phyloP scores from a whole-genome alignment of 2,797 vertebrate species.

The Sebastiscus albofasciatus region DNA sequence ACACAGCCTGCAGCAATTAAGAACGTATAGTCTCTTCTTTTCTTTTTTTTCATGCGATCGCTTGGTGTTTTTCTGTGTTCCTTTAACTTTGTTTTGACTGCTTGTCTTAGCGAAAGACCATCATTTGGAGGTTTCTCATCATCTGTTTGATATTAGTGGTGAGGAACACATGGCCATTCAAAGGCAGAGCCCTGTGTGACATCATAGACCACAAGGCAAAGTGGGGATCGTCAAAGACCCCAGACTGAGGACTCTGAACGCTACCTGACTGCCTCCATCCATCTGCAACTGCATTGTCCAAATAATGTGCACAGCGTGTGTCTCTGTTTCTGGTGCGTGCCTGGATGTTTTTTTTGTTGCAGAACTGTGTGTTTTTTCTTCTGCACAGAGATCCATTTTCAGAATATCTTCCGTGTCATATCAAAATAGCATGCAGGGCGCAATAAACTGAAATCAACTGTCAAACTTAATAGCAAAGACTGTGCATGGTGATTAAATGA shows the following conservation, averaged over 20 bases:
- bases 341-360: background rate
- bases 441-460: background rate
- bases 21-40: constrained; percentile 55
- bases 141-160: constrained; percentile 91
- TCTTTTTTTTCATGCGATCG: constrained; percentile 70
- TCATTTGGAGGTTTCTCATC: constrained; percentile 85
- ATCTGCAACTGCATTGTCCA: constrained; percentile 46
- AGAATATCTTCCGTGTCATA: background rate
- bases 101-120: constrained; percentile 86
- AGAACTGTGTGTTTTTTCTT: background rate
- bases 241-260: constrained; percentile 64
- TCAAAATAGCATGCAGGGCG: background rate
- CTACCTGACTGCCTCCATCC: constrained; percentile 73
- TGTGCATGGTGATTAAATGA: background rate
- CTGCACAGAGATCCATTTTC: background rate
- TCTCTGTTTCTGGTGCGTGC: constrained; percentile 11
- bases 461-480: background rate
- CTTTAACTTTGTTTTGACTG: constrained; percentile 87
- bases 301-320: constrained; percentile 10
- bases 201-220: constrained; percentile 84
- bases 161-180: constrained; percentile 87
- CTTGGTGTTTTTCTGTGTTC: constrained; percentile 81
- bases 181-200: constrained; percentile 84
- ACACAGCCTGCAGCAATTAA: constrained; percentile 76
- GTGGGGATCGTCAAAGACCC: constrained; percentile 77